Evolutionary conservation across 2,113 vertebrate genomes (phyloP).

Genomic region (Brienomyrus brachyistius): DNA sequence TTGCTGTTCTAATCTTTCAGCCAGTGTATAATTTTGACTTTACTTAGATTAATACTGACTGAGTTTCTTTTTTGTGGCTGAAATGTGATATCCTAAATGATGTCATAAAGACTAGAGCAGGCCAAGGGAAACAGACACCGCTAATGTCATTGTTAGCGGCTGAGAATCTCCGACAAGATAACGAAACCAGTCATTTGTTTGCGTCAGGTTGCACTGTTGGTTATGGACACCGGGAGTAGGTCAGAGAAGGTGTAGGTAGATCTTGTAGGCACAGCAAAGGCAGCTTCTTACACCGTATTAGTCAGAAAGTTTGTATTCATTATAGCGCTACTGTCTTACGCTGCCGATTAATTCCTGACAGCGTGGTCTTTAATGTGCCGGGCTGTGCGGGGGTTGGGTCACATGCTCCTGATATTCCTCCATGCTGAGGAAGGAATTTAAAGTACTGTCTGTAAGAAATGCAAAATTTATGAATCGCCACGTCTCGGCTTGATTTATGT

Average conservation of each 20-base stretch:
- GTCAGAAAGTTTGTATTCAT: neutral
- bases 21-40: neutral
- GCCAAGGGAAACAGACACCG: neutral
- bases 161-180: neutral
- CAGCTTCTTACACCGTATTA: neutral
- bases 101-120: neutral
- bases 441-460: constrained; percentile 79
- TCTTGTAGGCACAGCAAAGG: neutral
- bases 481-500: constrained; percentile 83
- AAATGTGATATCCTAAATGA: neutral
- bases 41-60: neutral
- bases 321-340: neutral
- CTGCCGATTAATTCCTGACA: neutral
- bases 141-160: neutral
- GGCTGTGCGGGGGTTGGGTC: constrained; percentile 55
- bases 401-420: constrained; percentile 54
- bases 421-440: constrained; percentile 71
- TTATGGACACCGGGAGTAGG: neutral
- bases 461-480: constrained; percentile 87
- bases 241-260: neutral
- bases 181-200: neutral
- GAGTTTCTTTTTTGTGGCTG: neutral
- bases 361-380: neutral
- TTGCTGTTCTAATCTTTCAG: neutral
- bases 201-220: neutral